Percentiles rank a stretch among this genome's conserved stretches.
Evolutionary conservation across 2,888 invertebrate species (phyloP).

Genomic region (Leucophenga montana): DNA sequence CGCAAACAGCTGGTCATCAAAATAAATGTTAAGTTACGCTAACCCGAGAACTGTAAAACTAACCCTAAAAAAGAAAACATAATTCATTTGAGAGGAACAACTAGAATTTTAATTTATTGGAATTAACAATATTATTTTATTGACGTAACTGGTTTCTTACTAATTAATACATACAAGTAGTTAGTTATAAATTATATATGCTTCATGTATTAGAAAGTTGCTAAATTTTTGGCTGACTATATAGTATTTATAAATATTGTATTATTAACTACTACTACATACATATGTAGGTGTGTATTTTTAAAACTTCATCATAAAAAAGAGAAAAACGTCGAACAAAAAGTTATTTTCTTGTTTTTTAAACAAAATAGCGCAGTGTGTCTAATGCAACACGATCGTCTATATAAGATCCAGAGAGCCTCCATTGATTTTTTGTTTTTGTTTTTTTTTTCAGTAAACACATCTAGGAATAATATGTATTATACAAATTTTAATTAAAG

Average conservation of each 20-base stretch:
- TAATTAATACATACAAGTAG: no score
- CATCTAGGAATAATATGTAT: slow-evolving; percentile 17
- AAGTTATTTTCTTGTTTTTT: slow-evolving; percentile 39
- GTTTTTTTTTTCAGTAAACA: slow-evolving; percentile 9
- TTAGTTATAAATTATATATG: background rate
- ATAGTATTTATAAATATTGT: slow-evolving; percentile 2
- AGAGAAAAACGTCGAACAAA: background rate
- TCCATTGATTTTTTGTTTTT: slow-evolving; percentile 45
- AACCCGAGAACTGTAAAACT: no score
- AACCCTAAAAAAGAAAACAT: no score
- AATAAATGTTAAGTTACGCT: no score
- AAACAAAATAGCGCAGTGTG: no score
- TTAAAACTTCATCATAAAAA: no score
- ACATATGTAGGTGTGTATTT: background rate
- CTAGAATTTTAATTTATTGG: no score
- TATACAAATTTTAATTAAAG: slow-evolving; percentile 19
- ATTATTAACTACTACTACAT: slow-evolving; percentile 4
- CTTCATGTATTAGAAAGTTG: slow-evolving; percentile 6
- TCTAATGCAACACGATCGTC: no score
- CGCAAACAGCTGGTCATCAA: no score
- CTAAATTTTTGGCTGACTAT: background rate
- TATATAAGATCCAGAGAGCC: slow-evolving; percentile 58
- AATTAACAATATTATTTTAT: no score
- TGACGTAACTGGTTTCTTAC: no score
- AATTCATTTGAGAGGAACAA: no score